These are phyloP conservation scores for Laterallus jamaicensis DNA, from an alignment of 2,113 vertebrate species.

Conservation along the genomic window DNA sequence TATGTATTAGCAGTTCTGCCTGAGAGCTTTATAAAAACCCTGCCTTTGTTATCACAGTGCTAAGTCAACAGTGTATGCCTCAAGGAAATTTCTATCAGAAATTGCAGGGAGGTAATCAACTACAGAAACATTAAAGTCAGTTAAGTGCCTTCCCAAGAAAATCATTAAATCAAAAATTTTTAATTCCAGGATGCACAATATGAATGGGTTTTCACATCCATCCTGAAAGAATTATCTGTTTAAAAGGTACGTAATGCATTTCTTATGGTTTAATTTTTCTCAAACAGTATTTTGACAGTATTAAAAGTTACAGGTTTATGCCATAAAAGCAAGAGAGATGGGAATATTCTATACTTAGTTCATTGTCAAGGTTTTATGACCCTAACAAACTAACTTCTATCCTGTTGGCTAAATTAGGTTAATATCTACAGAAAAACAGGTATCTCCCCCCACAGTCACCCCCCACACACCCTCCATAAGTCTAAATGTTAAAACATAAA, in stretches of 20 bases:
- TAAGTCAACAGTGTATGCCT: neutral
- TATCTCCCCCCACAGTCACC: no score
- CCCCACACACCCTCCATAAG: neutral
- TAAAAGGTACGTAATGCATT: neutral
- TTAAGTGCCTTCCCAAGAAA: neutral
- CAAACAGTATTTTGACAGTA: neutral
- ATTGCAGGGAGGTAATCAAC: neutral
- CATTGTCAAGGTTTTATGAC: neutral
- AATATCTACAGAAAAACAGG: neutral
- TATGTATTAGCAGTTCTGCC: neutral
- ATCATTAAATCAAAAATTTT: neutral
- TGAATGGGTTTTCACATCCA: neutral
- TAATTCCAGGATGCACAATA: neutral
- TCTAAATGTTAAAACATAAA: neutral
- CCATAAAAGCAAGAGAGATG: neutral
- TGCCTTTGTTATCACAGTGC: neutral
- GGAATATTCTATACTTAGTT: neutral
- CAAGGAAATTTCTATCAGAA: neutral
- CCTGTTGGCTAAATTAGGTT: neutral
- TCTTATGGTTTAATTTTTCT: neutral
- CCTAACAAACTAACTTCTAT: neutral
- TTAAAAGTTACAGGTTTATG: neutral
- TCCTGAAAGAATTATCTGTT: conserved; percentile 9
- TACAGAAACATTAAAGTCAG: neutral
- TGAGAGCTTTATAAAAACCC: neutral